These are phyloP conservation scores for Liodrosophila aerea DNA, from an alignment of 2,888 invertebrate genomes.

Conservation along the genomic window DNA sequence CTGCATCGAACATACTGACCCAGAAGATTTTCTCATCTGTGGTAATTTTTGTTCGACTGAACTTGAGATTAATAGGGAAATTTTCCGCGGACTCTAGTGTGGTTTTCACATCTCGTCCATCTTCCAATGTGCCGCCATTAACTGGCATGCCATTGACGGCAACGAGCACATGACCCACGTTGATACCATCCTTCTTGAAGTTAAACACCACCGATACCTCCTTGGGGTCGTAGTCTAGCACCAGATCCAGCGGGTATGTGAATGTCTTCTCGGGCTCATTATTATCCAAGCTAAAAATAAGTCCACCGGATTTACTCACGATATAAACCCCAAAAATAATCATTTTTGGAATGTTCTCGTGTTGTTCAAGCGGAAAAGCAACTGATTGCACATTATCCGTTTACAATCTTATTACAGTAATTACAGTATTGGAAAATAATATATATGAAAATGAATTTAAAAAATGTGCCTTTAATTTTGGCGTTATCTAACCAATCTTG, in stretches of 20 bases:
- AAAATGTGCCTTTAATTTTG: too few species aligned
- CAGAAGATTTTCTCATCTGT: constrained; percentile 99
- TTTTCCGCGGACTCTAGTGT: constrained; percentile 91
- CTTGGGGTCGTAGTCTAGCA: constrained; percentile 94
- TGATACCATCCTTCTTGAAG: constrained; percentile 96
- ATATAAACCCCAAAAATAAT: constrained; percentile 98
- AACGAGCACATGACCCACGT: constrained; percentile 94
- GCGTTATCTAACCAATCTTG: too few species aligned
- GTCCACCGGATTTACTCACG: constrained; percentile 98
- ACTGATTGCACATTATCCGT: too few species aligned
- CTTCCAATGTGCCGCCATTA: constrained; percentile 87
- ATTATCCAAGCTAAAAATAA: constrained; percentile 98
- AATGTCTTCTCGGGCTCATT: constrained; percentile 96
- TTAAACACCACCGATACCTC: constrained; percentile 97
- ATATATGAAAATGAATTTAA: too few species aligned
- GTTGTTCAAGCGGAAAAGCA: too few species aligned
- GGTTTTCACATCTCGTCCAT: constrained; percentile 93
- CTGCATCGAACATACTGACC: constrained; percentile 98
- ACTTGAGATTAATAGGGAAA: constrained; percentile 95
- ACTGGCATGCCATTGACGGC: constrained; percentile 93
- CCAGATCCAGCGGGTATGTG: constrained; percentile 94
- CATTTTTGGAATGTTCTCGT: constrained; percentile 87
- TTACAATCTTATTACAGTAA: too few species aligned
- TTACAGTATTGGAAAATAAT: too few species aligned
- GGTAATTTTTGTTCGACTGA: constrained; percentile 95